Conservation (phyloP, 2,888 invertebrate genomes). For the Synanthedon tipuliformis region DNA sequence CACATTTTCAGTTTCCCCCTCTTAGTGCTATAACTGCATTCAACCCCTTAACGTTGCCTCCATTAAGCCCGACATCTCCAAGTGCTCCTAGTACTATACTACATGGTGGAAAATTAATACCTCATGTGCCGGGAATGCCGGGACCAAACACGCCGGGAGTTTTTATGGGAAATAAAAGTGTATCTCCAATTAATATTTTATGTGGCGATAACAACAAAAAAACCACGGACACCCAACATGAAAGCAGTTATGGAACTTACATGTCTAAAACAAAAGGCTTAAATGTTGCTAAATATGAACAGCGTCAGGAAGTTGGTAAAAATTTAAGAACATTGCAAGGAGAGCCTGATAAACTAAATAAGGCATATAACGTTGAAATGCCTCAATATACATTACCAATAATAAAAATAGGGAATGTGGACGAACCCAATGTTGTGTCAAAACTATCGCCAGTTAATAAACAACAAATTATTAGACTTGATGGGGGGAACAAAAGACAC, state of each 20-base stretch:
- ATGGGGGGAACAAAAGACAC: conserved; percentile 39
- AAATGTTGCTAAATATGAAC: conserved; percentile 32
- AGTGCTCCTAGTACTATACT: conserved; percentile 74
- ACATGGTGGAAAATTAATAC: conserved; percentile 80
- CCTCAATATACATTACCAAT: conserved; percentile 37
- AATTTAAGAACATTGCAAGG: conserved; percentile 20
- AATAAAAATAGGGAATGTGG: conserved; percentile 52
- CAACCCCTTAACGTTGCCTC: conserved; percentile 76
- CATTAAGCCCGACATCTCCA: conserved; percentile 59
- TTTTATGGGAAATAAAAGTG: conserved; percentile 32
- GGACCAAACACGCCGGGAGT: conserved; percentile 77
- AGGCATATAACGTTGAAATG: conserved; percentile 24
- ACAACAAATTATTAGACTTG: conserved; percentile 28
- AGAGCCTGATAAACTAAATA: conserved; percentile 33
- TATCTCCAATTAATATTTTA: conserved; percentile 23
- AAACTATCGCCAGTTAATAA: conserved; percentile 33
- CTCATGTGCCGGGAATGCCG: conserved; percentile 89
- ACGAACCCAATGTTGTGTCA: conserved; percentile 29
- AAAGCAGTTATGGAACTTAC: conserved; percentile 23
- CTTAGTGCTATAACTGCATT: conserved; percentile 77
- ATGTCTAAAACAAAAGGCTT: conserved; percentile 20
- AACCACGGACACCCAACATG: conserved; percentile 17
- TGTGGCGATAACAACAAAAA: conserved; percentile 23
- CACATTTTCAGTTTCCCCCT: conserved; percentile 75
- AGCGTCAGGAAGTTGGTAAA: conserved; percentile 30